phyloP scores from a whole-genome alignment of 2,113 vertebrate genomes.

The Azemiops feae region DNA sequence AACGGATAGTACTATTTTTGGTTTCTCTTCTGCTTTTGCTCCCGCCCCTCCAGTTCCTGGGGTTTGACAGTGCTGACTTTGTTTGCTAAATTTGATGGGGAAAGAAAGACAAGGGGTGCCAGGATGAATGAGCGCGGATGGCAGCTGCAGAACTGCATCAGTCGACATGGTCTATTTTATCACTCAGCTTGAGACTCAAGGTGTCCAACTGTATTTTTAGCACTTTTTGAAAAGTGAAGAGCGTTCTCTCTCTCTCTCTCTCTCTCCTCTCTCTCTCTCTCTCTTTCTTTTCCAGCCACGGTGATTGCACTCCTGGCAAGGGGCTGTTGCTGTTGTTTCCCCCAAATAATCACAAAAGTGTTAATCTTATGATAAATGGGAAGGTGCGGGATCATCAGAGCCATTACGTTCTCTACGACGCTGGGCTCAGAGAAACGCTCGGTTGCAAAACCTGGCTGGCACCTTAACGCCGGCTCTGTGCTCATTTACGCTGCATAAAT shows the following conservation, averaged over 20 bases:
- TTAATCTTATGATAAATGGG: constrained; percentile 60
- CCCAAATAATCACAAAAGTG: constrained; percentile 57
- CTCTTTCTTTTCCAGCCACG: constrained; percentile 2
- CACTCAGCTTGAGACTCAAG: constrained; percentile 45
- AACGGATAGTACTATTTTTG: constrained; percentile 54
- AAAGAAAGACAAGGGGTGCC: constrained; percentile 24
- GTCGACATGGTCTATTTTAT: constrained; percentile 48
- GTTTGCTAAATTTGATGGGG: constrained; percentile 60
- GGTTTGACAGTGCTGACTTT: constrained; percentile 55
- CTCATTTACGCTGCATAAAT: constrained; percentile 19
- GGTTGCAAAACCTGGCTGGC: constrained; percentile 39
- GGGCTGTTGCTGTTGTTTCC: constrained; percentile 44
- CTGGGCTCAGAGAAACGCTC: constrained; percentile 18
- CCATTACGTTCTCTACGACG: constrained; percentile 29
- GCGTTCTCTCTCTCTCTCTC: constrained; percentile 35
- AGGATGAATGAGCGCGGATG: constrained; percentile 36
- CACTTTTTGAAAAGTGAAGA: constrained; percentile 40
- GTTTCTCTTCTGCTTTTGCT: constrained; percentile 54
- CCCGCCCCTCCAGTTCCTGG: constrained; percentile 30
- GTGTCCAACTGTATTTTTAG: constrained; percentile 62
- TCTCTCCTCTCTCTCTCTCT: constrained; percentile 31
- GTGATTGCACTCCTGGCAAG: constrained; percentile 46
- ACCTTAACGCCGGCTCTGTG: constrained; percentile 23
- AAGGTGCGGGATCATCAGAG: constrained; percentile 39
- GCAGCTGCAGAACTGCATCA: constrained; percentile 44